Percentiles rank a stretch among this genome's conserved stretches.
Conservation (phyloP, 2,113 vertebrate species). For the Limnothrissa miodon region DNA sequence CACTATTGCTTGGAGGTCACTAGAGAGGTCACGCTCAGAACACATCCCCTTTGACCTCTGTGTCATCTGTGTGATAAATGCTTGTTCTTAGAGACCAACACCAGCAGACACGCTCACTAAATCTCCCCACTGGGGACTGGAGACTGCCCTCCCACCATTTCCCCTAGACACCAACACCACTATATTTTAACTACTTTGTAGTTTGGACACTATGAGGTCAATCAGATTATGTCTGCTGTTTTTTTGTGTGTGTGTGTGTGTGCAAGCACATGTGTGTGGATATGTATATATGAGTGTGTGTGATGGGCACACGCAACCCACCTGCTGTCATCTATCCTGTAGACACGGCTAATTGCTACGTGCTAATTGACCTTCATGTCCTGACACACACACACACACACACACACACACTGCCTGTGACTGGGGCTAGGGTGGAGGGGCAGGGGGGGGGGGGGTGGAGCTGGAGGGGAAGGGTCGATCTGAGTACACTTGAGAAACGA, state of each 20-base stretch:
- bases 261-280: no score
- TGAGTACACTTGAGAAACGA: neutral
- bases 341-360: neutral
- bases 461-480: neutral
- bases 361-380: slow-evolving; percentile 9
- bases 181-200: neutral
- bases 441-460: neutral
- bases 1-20: slow-evolving; percentile 37
- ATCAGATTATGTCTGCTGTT: neutral
- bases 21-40: neutral
- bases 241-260: slow-evolving; percentile 28
- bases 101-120: slow-evolving; percentile 44
- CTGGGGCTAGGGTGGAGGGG: neutral
- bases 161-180: neutral
- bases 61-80: slow-evolving; percentile 53
- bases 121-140: slow-evolving; percentile 41
- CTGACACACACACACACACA: no score
- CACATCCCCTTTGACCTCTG: slow-evolving; percentile 29
- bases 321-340: neutral
- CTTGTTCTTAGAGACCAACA: slow-evolving; percentile 44
- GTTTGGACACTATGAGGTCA: slow-evolving; percentile 41
- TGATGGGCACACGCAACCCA: slow-evolving; percentile 29
- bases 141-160: neutral
- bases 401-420: neutral
- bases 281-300: no score